Conservation (phyloP, 1,140 invertebrate species). For the Archivesica marissinica region DNA sequence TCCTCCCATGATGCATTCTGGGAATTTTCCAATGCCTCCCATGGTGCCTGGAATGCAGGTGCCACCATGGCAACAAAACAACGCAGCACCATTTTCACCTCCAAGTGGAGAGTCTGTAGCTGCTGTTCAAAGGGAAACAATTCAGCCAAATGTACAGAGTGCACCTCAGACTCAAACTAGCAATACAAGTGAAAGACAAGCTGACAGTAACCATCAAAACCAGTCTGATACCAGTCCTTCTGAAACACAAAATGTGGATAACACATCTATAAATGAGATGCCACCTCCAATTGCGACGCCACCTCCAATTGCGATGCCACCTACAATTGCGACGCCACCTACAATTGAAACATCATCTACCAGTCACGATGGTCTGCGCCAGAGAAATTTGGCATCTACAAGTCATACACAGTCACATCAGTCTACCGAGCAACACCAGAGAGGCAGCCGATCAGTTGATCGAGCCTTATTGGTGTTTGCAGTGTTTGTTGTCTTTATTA, state of each 20-base stretch:
- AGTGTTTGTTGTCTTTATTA: slow-evolving; percentile 30
- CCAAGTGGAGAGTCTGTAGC: background rate
- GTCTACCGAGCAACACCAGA: background rate
- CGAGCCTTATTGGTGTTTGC: slow-evolving; percentile 9
- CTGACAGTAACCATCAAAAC: background rate
- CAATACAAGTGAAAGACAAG: background rate
- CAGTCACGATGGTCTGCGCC: slow-evolving; percentile 8
- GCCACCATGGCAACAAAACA: slow-evolving; percentile 45
- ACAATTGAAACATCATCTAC: background rate
- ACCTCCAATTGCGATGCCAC: too few relatives aligned
- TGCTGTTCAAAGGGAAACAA: background rate
- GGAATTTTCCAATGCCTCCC: slow-evolving; percentile 11
- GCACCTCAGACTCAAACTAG: background rate
- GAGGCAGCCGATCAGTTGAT: slow-evolving; percentile 1
- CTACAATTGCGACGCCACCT: too few relatives aligned
- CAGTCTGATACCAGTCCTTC: background rate
- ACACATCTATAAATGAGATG: slow-evolving; percentile 3
- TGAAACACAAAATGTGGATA: background rate
- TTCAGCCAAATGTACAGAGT: background rate
- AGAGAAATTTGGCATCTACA: background rate
- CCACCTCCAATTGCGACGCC: too few relatives aligned
- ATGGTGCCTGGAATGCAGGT: slow-evolving; percentile 30
- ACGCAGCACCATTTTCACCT: background rate
- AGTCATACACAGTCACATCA: background rate
- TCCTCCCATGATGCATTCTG: slow-evolving; percentile 33